These are phyloP conservation scores for Trissoscelio sp. DNA, from an alignment of 2,888 invertebrate genomes.

Conservation along the genomic window DNA sequence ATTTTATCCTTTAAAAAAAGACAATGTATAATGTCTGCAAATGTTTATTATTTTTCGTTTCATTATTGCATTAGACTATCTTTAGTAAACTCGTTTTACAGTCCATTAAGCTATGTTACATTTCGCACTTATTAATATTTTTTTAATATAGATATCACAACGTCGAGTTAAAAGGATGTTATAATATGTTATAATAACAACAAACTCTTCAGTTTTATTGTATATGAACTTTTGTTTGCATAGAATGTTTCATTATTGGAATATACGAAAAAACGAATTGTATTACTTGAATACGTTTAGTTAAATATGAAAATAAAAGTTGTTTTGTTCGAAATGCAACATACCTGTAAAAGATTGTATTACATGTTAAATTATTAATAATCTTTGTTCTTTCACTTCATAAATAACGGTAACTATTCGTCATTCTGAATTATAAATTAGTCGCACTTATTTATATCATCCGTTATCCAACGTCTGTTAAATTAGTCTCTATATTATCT, in stretches of 20 bases:
- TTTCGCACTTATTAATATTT: neutral
- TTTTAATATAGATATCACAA: too few species aligned
- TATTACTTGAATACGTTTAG: too few species aligned
- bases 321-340: too few species aligned
- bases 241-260: too few species aligned
- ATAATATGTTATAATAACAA: too few species aligned
- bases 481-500: neutral
- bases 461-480: constrained; percentile 4
- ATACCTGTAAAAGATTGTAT: too few species aligned
- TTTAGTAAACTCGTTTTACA: neutral
- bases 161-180: too few species aligned
- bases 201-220: too few species aligned
- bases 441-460: neutral
- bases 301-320: too few species aligned
- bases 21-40: neutral
- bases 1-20: neutral
- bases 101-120: neutral
- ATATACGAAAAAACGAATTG: too few species aligned
- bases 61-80: neutral
- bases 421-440: neutral
- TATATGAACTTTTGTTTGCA: too few species aligned
- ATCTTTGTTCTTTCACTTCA: neutral
- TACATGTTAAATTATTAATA: too few species aligned
- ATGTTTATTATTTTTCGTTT: neutral
- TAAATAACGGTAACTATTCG: neutral